Base-by-base conservation (phyloP, 1,140 invertebrate species). In the Dufourea novaeangliae region DNA sequence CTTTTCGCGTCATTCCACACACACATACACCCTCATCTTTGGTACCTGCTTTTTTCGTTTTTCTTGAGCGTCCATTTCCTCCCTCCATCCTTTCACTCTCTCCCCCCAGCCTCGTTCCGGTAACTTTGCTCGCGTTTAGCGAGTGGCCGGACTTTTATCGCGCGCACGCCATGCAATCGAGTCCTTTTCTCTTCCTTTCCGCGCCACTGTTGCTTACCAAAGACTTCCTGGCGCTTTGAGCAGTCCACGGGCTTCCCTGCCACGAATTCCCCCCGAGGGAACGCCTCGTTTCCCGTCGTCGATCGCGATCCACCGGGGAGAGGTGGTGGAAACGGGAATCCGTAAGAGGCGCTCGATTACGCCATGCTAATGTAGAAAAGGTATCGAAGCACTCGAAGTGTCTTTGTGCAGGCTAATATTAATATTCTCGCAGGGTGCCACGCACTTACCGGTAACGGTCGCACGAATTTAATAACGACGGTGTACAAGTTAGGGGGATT, bases 201-300 rank as follows among this genome's bases (percentile, higher is more conserved):
- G n/a, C 63, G n/a, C n/a, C 27, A 20, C 62, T 56, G 37, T 68
- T 69, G 64, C 73, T 69, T 37, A 27, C 63, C 72, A 75, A 75
- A 76, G 73, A 76, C 54, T 69, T 46, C 32, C 64, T n/a, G n/a
- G n/a, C 29, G 37, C 54, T 76, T 76, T 76, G 54, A 50, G 22
- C 52, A 6, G 54, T 29, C 29, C 14, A 34, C 29, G 37, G 37
- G 8, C 14, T 57, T 17, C 8, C 46, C n/a, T 22, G 54, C 29
- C n/a, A n/a, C n/a, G n/a, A n/a, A n/a, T n/a, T n/a, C 29, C 50
- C 37, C 22, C 8, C 8, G 29, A 68, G 37, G 27, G 46, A 59
- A 59, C 41, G 25, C 34, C 39, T 57, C 72, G 52, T 62, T 72
- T 73, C 52, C n/a, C 7, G 1, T 17, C 37, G n/a, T 50, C 39